These are phyloP conservation scores for Thalassophryne amazonica DNA, from an alignment of 2,797 vertebrate species.

Conservation along the genomic window DNA sequence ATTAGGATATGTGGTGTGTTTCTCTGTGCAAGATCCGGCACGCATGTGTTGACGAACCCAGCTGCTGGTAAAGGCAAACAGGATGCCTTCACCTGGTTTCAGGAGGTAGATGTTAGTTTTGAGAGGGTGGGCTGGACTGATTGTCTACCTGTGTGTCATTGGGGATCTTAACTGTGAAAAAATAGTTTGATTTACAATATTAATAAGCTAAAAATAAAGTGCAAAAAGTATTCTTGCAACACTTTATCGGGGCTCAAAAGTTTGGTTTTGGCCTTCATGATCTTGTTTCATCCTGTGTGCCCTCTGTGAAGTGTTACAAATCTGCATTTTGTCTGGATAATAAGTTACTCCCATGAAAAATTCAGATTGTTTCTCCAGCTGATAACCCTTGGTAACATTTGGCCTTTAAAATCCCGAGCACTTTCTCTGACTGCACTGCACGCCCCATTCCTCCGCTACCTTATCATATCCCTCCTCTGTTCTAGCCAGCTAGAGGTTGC, in stretches of 20 bases:
- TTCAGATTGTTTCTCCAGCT: slow-evolving; percentile 66
- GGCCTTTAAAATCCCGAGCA: slow-evolving; percentile 72
- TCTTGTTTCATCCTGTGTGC: slow-evolving; percentile 48
- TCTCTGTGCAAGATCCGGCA: no score
- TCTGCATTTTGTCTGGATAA: slow-evolving; percentile 59
- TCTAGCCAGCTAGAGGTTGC: slow-evolving; percentile 59
- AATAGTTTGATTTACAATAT: no score
- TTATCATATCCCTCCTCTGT: slow-evolving; percentile 61
- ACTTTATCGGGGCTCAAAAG: slow-evolving; percentile 51
- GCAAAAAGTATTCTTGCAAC: slow-evolving; percentile 49
- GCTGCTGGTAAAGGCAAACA: no score
- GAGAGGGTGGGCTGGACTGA: no score
- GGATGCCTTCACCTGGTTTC: no score
- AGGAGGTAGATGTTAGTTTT: no score
- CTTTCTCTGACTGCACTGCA: slow-evolving; percentile 66
- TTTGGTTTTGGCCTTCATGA: slow-evolving; percentile 57
- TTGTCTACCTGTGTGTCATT: no score
- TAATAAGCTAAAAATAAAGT: slow-evolving; percentile 16
- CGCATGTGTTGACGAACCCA: no score
- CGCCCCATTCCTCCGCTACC: slow-evolving; percentile 55
- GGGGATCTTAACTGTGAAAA: no score
- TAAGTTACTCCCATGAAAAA: slow-evolving; percentile 65
- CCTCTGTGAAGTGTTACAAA: slow-evolving; percentile 44
- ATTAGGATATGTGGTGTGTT: no score
- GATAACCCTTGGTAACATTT: slow-evolving; percentile 71